Evolutionary conservation across 2,888 invertebrate genomes (phyloP).

Genomic region (Petrophora chlorosata): DNA sequence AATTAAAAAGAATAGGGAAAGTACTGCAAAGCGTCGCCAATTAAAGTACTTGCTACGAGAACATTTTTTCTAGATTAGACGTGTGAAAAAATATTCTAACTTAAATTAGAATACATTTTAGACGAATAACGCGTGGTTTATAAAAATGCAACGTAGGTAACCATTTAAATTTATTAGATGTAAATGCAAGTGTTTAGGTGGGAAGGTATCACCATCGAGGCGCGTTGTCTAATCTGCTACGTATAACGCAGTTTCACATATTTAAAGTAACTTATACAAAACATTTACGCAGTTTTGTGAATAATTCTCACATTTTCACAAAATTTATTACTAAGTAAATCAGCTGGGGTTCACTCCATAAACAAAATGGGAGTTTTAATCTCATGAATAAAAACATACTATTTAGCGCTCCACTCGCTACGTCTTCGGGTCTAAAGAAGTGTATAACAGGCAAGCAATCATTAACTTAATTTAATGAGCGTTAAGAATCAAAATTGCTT

Average conservation of each 20-base stretch:
- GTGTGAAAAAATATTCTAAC: no score
- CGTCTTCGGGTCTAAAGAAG: constrained; percentile 60
- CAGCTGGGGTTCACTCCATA: constrained; percentile 76
- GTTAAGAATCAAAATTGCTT: constrained; percentile 64
- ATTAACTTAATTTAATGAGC: constrained; percentile 52
- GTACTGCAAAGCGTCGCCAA: no score
- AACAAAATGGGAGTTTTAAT: constrained; percentile 77
- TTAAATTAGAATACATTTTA: neutral
- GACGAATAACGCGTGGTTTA: neutral
- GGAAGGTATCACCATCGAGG: constrained; percentile 3
- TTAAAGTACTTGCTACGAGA: no score
- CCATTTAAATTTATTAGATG: constrained; percentile 6
- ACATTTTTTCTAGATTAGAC: no score
- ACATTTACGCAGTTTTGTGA: constrained; percentile 53
- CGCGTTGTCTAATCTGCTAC: constrained; percentile 4
- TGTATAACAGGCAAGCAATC: constrained; percentile 46
- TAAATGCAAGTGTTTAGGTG: constrained; percentile 4
- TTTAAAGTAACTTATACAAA: constrained; percentile 30
- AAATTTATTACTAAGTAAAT: constrained; percentile 80
- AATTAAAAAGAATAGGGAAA: no score
- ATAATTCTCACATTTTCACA: constrained; percentile 65
- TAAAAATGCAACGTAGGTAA: neutral
- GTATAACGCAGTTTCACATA: constrained; percentile 32
- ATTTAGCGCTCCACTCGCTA: constrained; percentile 78
- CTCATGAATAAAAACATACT: constrained; percentile 83